Percentiles rank a stretch among this genome's conserved stretches.
Evolutionary conservation across 2,888 invertebrate species (phyloP).

Genomic region (Lithophane socia): DNA sequence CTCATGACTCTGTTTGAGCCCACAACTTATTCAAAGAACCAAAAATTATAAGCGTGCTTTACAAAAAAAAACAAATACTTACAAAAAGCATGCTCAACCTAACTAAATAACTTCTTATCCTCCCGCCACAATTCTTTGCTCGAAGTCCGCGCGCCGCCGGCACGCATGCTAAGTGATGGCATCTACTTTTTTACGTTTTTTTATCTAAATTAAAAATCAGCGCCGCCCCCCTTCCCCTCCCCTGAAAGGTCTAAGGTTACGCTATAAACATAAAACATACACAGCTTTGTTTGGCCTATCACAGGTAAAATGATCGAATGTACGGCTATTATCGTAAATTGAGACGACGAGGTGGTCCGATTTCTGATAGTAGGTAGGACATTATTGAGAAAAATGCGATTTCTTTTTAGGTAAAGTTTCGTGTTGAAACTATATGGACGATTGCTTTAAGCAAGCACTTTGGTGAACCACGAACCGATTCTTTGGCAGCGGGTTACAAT

Average conservation of each 20-base stretch:
- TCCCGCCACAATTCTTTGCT: slow-evolving; percentile 1
- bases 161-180: slow-evolving; percentile 76
- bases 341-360: slow-evolving; percentile 37
- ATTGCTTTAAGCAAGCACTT: neutral
- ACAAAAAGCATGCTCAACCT: slow-evolving; percentile 1
- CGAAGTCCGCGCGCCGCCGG: slow-evolving; percentile 51
- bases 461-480: neutral
- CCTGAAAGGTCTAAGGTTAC: slow-evolving; percentile 75
- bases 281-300: slow-evolving; percentile 51
- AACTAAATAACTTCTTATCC: slow-evolving; percentile 57
- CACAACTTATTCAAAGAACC: neutral
- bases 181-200: slow-evolving; percentile 76
- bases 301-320: slow-evolving; percentile 47
- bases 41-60: neutral
- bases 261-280: slow-evolving; percentile 62
- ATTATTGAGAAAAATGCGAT: slow-evolving; percentile 13
- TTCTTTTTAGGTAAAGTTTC: neutral
- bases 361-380: slow-evolving; percentile 8
- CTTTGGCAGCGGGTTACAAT: neutral
- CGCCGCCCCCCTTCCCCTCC: slow-evolving; percentile 56
- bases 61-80: neutral
- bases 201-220: slow-evolving; percentile 87
- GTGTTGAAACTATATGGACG: neutral
- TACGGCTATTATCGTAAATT: slow-evolving; percentile 39
- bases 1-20: neutral